Base-by-base conservation (phyloP, 2,113 vertebrate genomes). In the Micronycteris hirsuta region DNA sequence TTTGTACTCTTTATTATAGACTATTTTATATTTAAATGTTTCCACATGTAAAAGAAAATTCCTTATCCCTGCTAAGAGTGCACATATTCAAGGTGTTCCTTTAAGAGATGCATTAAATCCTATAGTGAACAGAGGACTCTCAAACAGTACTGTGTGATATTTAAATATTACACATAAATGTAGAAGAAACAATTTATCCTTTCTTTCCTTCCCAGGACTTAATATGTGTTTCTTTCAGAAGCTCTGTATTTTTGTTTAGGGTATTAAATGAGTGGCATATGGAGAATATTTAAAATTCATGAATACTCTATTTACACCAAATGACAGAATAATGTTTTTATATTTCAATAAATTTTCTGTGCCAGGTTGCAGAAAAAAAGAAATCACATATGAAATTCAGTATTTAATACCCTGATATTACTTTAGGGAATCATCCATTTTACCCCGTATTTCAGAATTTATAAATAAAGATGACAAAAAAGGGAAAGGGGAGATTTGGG, bases 221-320 rank as follows among this genome's bases (percentile, higher is more conserved):
- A 71, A 73, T 54, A n/a, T 68, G 17, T 13, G 33, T 41, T 61
- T 94, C 76, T 91, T 78, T 70, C 47, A 83, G 76, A 76, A 73
- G 13, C 33, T 45, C 4, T 56, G 3, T 49, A 89, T 76, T 87
- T 76, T 87, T 96, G 43, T 86, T 96, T 92, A 86, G 78, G 88
- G 24, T 82, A 28, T 68, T 91, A 92, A 43, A 70, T 91, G 26
- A 92, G 7, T 97, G 31, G 63, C 38, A 86, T 89, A 67, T 26
- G 71, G 14, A 94, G 63, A 74, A 63, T 67, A 91, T 96, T 96
- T 97, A 89, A 95, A 96, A 96, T 97, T 90, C 78, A 89, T 96
- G 73, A 96, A 24, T n/a, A 74, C 65, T 89, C 19, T 76, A 85
- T 88, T 94, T 91, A 88, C 19, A 94, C 78, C 83, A 93, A 84